Evolutionary conservation across 2,113 vertebrate species (phyloP).

Genomic region (Falco punctatus): DNA sequence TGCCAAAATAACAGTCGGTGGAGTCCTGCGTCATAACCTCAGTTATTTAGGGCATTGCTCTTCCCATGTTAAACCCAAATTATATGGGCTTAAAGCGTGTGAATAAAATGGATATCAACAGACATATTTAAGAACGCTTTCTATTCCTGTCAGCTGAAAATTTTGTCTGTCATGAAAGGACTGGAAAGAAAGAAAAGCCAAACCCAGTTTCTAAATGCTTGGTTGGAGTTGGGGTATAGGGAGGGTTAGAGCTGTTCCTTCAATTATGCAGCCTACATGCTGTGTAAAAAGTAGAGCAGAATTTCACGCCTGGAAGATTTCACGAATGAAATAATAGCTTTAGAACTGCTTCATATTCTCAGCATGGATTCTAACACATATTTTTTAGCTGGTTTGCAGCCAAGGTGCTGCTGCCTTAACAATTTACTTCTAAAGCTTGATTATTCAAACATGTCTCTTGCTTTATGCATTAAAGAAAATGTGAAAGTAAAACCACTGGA

Average conservation of each 20-base stretch:
- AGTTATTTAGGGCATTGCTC: not conserved
- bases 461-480: not conserved
- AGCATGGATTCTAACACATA: not conserved
- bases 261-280: constrained; percentile 22
- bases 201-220: not conserved
- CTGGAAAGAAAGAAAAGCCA: not conserved
- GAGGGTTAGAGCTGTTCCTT: not conserved
- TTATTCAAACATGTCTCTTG: constrained; percentile 10
- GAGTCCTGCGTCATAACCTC: not conserved
- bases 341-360: constrained; percentile 29
- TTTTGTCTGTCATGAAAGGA: constrained; percentile 4
- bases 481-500: constrained; percentile 2
- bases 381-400: constrained; percentile 32
- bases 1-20: not conserved
- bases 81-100: not conserved
- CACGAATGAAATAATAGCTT: not conserved
- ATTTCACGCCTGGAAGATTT: constrained; percentile 32
- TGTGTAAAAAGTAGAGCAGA: constrained; percentile 35
- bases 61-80: not conserved
- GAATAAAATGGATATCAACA: not conserved
- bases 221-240: not conserved
- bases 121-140: not conserved
- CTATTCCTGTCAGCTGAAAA: not conserved
- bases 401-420: constrained; percentile 34
- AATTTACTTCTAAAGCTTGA: constrained; percentile 19